Evolutionary conservation across 2,888 invertebrate genomes (phyloP).

Genomic region (Dorcus parallelipipedus): DNA sequence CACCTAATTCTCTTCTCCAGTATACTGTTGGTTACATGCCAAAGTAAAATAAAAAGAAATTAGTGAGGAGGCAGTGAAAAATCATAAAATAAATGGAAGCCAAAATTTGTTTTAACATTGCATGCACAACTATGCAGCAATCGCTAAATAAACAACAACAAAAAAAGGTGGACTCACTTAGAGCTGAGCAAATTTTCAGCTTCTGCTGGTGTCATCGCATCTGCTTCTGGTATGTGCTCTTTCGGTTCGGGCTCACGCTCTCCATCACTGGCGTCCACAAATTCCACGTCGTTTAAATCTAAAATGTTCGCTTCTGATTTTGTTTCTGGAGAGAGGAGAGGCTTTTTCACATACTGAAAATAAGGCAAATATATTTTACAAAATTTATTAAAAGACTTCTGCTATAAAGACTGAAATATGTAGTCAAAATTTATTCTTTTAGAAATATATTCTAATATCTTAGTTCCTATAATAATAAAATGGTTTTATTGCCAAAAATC

Average conservation of each 20-base stretch:
- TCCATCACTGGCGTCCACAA: constrained; percentile 56
- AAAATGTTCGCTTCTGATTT: constrained; percentile 54
- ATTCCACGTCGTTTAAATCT: constrained; percentile 57
- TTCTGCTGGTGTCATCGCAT: constrained; percentile 80
- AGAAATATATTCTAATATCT: neutral
- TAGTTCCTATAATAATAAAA: too few species aligned
- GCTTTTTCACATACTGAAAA: constrained; percentile 34
- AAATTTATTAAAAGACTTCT: neutral
- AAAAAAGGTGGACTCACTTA: constrained; percentile 57
- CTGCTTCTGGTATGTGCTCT: constrained; percentile 48
- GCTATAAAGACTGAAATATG: neutral
- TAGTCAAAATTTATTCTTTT: neutral
- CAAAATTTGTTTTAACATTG: constrained; percentile 12
- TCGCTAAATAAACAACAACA: neutral
- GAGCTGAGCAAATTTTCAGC: constrained; percentile 83
- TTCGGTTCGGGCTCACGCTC: constrained; percentile 43
- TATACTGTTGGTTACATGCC: constrained; percentile 63
- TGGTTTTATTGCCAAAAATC: too few species aligned
- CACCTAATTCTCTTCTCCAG: constrained; percentile 83
- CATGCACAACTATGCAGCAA: constrained; percentile 10
- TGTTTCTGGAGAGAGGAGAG: constrained; percentile 32
- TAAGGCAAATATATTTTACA: neutral
- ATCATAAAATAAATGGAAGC: constrained; percentile 20
- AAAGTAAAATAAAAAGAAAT: constrained; percentile 53
- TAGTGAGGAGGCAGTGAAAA: constrained; percentile 28